phyloP scores from a whole-genome alignment of 2,888 invertebrate species.

The Clostera curtula region DNA sequence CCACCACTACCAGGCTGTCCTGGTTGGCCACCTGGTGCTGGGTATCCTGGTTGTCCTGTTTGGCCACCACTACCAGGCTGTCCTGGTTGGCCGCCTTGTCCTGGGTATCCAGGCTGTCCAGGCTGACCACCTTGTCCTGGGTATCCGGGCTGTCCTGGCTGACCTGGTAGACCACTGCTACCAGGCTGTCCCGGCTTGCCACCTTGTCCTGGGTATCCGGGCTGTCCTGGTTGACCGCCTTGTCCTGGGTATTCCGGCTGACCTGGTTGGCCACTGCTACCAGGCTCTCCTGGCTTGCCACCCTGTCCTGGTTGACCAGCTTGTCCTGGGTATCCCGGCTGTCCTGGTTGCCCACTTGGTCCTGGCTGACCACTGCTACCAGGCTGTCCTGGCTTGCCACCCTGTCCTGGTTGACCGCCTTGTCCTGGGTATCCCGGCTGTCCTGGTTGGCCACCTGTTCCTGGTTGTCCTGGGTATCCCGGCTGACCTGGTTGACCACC shows the following conservation, averaged over 20 bases:
- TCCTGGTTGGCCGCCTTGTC: conserved; percentile 30
- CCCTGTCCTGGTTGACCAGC: conserved; percentile 27
- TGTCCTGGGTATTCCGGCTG: conserved; percentile 16
- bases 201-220: conserved; percentile 10
- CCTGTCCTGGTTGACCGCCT: conserved; percentile 19
- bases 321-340: conserved; percentile 22
- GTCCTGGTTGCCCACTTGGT: conserved; percentile 16
- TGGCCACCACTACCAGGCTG: conserved; percentile 23
- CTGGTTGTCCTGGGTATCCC: conserved; percentile 43
- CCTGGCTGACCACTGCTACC: conserved; percentile 16
- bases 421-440: conserved; percentile 25
- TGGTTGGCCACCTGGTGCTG: conserved; percentile 28
- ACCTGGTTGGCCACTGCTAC: conserved; percentile 32
- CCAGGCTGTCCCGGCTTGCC: conserved; percentile 22
- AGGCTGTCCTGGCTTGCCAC: conserved; percentile 13
- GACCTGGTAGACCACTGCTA: conserved; percentile 13
- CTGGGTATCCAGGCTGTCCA: conserved; percentile 23
- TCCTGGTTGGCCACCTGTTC: conserved; percentile 23
- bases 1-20: conserved; percentile 14
- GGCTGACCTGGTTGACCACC: conserved; percentile 36
- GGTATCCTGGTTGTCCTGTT: conserved; percentile 21
- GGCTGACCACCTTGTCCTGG: conserved; percentile 41
- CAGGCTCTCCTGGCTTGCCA: conserved; percentile 17
- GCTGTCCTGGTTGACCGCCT: conserved; percentile 13
- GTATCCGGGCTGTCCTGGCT: conserved; percentile 42